Conservation (phyloP, 2,888 invertebrate genomes). For the Brachynemurus nebulosus region DNA sequence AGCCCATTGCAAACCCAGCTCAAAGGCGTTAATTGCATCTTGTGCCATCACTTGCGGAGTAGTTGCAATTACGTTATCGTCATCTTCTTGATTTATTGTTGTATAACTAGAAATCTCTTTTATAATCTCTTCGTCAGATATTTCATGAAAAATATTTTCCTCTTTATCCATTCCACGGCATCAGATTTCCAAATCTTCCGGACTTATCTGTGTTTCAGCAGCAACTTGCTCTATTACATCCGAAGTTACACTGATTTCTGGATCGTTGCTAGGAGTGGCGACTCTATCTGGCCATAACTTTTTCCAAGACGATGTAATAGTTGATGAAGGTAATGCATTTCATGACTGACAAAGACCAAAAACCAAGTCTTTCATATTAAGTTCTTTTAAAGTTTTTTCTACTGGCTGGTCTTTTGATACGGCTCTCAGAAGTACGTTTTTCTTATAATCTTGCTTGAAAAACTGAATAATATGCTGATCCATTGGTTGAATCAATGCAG, state of each 20-base stretch:
- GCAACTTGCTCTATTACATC: conserved; percentile 23
- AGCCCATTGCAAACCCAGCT: conserved; percentile 19
- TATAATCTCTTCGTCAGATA: conserved; percentile 24
- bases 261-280: conserved; percentile 16
- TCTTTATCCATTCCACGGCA: conserved; percentile 22
- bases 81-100: conserved; percentile 22
- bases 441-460: not conserved
- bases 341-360: too few relatives aligned
- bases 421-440: not conserved
- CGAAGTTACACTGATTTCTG: conserved; percentile 19
- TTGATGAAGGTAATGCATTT: too few relatives aligned
- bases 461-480: too few relatives aligned
- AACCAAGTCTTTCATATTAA: not conserved
- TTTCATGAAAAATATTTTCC: conserved; percentile 19
- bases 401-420: not conserved
- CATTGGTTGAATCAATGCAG: not conserved
- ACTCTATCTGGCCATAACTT: too few relatives aligned
- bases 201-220: too few relatives aligned
- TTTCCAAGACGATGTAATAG: too few relatives aligned
- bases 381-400: not conserved
- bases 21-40: conserved; percentile 20
- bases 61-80: conserved; percentile 20
- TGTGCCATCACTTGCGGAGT: conserved; percentile 16
- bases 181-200: conserved; percentile 18
- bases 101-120: conserved; percentile 21